Percentiles rank a stretch among this genome's conserved stretches.
Evolutionary conservation across 2,888 invertebrate species (phyloP).

Genomic region (Rapana venosa): DNA sequence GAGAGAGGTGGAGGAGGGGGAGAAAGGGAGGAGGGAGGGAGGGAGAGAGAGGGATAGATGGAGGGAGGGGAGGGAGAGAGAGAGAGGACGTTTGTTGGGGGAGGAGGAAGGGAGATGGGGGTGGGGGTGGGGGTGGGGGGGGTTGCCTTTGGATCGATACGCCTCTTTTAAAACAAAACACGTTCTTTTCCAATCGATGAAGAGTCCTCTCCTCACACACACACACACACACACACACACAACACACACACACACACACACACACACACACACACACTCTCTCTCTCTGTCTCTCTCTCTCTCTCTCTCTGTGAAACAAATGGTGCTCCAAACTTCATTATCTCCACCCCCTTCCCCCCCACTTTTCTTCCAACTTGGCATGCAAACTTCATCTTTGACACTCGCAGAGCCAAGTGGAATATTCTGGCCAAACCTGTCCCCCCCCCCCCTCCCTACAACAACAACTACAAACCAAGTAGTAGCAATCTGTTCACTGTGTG

Average conservation of each 20-base stretch:
- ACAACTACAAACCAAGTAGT: background rate
- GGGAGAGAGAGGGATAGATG: too few species aligned
- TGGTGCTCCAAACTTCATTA: conserved; percentile 5
- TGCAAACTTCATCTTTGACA: background rate
- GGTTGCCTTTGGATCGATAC: background rate
- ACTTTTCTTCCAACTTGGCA: background rate
- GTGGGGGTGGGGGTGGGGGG: background rate
- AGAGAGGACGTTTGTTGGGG: too few species aligned
- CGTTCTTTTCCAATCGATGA: too few species aligned
- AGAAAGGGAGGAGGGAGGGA: too few species aligned
- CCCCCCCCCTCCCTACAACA: background rate
- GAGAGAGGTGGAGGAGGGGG: too few species aligned
- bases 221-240: background rate
- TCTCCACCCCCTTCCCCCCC: background rate
- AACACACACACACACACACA: too few species aligned
- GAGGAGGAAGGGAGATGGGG: too few species aligned
- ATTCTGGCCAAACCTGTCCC: too few species aligned
- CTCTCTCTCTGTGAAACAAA: background rate
- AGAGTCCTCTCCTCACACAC: background rate
- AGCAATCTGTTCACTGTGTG: too few species aligned
- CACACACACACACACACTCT: too few species aligned
- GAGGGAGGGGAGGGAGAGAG: too few species aligned
- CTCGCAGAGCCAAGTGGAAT: too few species aligned
- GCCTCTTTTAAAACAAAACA: background rate
- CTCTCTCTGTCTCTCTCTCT: background rate